Evolutionary conservation across 2,797 vertebrate genomes (phyloP), one percentile per base, ranked within the genome.

Genomic region (Huso huso): DNA sequence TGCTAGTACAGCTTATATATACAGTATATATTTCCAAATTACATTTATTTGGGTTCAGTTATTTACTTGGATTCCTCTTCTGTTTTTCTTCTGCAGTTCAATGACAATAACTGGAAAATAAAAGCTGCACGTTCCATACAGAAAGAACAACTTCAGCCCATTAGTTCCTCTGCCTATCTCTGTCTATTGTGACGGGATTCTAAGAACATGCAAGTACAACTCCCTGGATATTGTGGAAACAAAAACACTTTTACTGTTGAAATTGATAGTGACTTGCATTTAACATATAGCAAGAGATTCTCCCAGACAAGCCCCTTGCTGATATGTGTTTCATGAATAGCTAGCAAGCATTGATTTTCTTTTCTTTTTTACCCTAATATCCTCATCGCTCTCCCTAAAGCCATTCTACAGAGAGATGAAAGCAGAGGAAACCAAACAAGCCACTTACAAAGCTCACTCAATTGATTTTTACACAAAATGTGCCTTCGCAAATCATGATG

Each of bases 401-500:
- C 75, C 57, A 74, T 61, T 6, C 67, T 4, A 6, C 71, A 52
- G 12, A 1, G 15, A 79, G 86, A 88, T 87, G 86, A 88, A 87
- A 88, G 85, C 71, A 61, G 65, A 75, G 81, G 73, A 79, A 85
- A 80, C 61, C 75, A 81, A 85, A 83, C 74, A 79, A 76, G 80
- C 79, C 82, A 76, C 74, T 72, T 79, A 84, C 71, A 0, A 77
- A 64, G 60, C 82, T 86, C 83, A 75, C 77, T 80, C 83, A 76
- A 85, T 89, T 88, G 87, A 88, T 90, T 89, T 88, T 89, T 88
- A 88, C 84, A 86, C 85, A 88, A 86, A 88, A 88, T 88, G 86
- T 88, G 84, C 84, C 84, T 88, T 82, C 81, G 68, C 79, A 82
- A 76, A 78, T 64, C 65, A 82, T 79, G 80, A 81, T 81, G 81